A percentile compares a stretch with the other conserved stretches of the same genome.
Conservation (phyloP, 2,797 vertebrate genomes). For the Etheostoma perlongum region DNA sequence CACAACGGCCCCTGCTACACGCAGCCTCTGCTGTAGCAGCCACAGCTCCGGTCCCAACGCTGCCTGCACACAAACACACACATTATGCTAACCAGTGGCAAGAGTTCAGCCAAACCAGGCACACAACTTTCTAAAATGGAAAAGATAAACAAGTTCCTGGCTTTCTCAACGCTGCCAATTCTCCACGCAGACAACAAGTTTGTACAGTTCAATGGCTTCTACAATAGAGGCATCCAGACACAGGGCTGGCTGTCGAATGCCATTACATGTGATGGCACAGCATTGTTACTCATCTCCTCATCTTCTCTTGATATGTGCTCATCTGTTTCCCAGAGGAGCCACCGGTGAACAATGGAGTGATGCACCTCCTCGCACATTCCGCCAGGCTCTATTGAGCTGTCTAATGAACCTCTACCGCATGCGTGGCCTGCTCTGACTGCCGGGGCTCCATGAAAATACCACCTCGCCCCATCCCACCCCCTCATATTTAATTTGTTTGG, state of each 20-base stretch:
- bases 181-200: constrained; percentile 55
- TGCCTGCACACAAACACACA: constrained; percentile 64
- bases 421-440: constrained; percentile 50
- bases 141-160: constrained; percentile 56
- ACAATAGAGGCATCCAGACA: constrained; percentile 64
- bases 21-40: constrained; percentile 32
- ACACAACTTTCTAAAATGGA: constrained; percentile 50
- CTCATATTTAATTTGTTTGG: constrained; percentile 72
- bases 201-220: constrained; percentile 42
- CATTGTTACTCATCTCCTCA: constrained; percentile 68
- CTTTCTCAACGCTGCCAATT: constrained; percentile 37
- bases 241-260: constrained; percentile 69
- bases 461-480: constrained; percentile 52
- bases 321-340: constrained; percentile 69
- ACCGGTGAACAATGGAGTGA: constrained; percentile 75
- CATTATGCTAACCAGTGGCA: constrained; percentile 69
- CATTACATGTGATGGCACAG: constrained; percentile 70
- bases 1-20: constrained; percentile 34
- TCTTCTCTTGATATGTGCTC: constrained; percentile 63
- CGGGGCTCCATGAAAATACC: constrained; percentile 59
- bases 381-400: constrained; percentile 74
- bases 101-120: constrained; percentile 77
- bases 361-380: constrained; percentile 74
- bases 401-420: constrained; percentile 78
- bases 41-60: constrained; percentile 24